A percentile compares a stretch with the other conserved stretches of the same genome.
Evolutionary conservation across 2,888 invertebrate genomes (phyloP).

Genomic region (Dasypolia templi): DNA sequence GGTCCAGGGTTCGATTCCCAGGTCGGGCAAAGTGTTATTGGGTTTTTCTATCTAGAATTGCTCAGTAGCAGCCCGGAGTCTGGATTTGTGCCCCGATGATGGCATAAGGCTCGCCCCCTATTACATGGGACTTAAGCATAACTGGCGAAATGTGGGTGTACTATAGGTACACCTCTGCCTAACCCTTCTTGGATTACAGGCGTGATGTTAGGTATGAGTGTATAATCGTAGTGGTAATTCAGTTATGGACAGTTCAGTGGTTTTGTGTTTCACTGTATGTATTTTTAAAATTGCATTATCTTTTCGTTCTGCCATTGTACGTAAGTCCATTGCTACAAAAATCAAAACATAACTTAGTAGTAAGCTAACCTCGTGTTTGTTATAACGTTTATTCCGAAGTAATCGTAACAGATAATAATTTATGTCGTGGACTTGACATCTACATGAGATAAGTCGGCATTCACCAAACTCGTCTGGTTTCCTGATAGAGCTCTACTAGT

Average conservation of each 20-base stretch:
- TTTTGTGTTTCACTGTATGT: background rate
- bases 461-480: slow-evolving; percentile 43
- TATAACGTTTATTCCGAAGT: slow-evolving; percentile 21
- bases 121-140: too few relatives aligned
- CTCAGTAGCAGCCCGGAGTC: too few relatives aligned
- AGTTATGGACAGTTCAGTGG: background rate
- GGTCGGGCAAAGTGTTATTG: too few relatives aligned
- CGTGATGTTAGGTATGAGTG: too few relatives aligned
- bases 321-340: background rate
- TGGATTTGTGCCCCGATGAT: too few relatives aligned
- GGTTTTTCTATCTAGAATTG: too few relatives aligned
- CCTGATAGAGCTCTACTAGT: slow-evolving; percentile 39
- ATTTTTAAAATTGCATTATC: background rate
- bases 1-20: too few relatives aligned
- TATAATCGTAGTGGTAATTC: background rate
- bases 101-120: too few relatives aligned
- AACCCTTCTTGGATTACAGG: too few relatives aligned
- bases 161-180: too few relatives aligned
- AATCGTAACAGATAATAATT: slow-evolving; percentile 46
- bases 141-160: too few relatives aligned
- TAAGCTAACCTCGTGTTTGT: slow-evolving; percentile 5
- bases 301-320: background rate
- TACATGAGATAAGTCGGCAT: slow-evolving; percentile 40
- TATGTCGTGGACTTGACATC: slow-evolving; percentile 54
- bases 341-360: slow-evolving; percentile 27